Base-by-base conservation (phyloP, 1,140 invertebrate species). In the Drosophila aff. region DNA sequence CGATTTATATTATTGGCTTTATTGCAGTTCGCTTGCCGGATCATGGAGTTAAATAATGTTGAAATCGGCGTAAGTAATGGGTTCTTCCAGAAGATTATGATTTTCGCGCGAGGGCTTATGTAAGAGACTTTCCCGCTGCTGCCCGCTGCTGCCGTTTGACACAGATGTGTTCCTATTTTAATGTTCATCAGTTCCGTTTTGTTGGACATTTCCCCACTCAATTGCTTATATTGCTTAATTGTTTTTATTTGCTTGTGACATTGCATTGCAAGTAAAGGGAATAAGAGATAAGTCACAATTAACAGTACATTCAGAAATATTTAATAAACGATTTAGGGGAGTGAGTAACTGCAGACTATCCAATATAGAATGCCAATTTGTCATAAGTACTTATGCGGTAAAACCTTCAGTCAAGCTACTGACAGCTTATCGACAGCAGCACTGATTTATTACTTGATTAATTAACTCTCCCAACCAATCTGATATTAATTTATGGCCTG, bases 31-130 rank as follows among this genome's bases (percentile, higher is more conserved):
- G 31, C 47, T 63, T 31, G 33, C 16, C 18, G 50, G 41, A 68
- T 68, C n/a, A 86, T 89, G 84, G 84, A 89, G 60, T 53, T 89
- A 1, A 76, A 60, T 36, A 90, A 66, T 76, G 78, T 89, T 41
- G 77, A 79, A 21, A 55, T 75, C 40, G 65, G 41, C 16, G 76
- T 85, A 62, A 85, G 63, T 79, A 13, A 43, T 31, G 23, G 36
- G 11, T 46, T 41, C 4, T 21, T 3, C 5, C 7, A 5, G 10
- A 62, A 11, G 11, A 62, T 31, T 44, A 26, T 38, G 18, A 18
- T 13, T 63, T 41, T 47, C 9, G 16, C n/a, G 36, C 9, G 33
- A 50, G 61, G 44, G 50, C 47, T 86, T 87, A 87, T 73, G 21
- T 87, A 86, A 87, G 64, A 47, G 33, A 10, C 33, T 15, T 75